Evolutionary conservation across 2,113 vertebrate species (phyloP).

Genomic region (Apaloderma vittatum): DNA sequence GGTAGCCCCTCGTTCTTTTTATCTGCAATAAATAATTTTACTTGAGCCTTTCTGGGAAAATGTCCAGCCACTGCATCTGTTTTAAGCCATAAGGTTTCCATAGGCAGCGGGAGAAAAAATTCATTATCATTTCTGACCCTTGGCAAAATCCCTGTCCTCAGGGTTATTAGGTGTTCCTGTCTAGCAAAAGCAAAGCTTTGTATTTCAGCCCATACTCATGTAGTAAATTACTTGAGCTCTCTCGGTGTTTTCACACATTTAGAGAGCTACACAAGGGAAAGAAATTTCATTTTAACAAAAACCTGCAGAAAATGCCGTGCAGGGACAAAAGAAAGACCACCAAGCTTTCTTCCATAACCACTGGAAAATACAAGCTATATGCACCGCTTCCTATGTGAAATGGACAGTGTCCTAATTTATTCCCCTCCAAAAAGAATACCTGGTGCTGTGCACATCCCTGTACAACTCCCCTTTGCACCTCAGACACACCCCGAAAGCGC

Average conservation of each 20-base stretch:
- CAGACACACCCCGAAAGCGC: accelerated
- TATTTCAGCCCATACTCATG: neutral
- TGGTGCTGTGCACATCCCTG: neutral
- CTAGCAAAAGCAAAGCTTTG: neutral
- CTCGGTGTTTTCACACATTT: constrained; percentile 9
- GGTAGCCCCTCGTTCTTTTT: neutral
- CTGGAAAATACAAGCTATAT: neutral
- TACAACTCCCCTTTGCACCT: neutral
- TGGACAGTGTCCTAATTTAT: neutral
- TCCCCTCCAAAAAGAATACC: neutral
- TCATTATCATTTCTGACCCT: constrained; percentile 22
- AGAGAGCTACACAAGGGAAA: neutral
- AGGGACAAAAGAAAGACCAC: neutral
- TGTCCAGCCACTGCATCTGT: neutral
- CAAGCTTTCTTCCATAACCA: neutral
- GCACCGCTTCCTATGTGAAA: neutral
- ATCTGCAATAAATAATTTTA: neutral
- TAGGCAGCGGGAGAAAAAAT: neutral
- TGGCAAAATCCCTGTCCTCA: neutral
- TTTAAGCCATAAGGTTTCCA: constrained; percentile 19
- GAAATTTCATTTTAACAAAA: constrained; percentile 8
- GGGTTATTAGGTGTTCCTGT: neutral
- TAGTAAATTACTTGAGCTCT: neutral
- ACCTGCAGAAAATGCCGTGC: neutral
- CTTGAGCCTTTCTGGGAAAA: neutral